Percentiles rank a stretch among this genome's conserved stretches.
Evolutionary conservation across 53 echinoderm and acorn worm genomes (phyloP).

Genomic region (Astropecten irregularis): DNA sequence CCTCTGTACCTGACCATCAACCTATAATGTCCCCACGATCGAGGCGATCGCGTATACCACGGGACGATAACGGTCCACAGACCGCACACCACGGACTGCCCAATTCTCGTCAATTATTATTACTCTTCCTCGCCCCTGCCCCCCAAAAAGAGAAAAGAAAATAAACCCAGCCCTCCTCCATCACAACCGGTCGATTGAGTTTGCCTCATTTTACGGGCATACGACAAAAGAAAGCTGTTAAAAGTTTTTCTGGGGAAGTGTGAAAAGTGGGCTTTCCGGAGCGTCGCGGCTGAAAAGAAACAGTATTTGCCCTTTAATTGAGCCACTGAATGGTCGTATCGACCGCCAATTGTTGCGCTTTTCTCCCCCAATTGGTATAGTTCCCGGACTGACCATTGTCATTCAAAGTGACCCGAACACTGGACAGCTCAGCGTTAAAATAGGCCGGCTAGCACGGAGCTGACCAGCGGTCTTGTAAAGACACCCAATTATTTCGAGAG

Average conservation of each 20-base stretch:
- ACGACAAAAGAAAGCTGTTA: constrained; percentile 56
- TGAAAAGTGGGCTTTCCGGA: constrained; percentile 58
- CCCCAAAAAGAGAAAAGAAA: too few relatives aligned
- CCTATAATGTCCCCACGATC: not conserved
- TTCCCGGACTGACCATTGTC: constrained; percentile 1
- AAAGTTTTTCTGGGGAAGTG: constrained; percentile 53
- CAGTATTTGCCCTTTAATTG: constrained; percentile 50
- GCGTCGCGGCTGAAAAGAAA: not conserved
- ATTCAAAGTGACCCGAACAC: not conserved
- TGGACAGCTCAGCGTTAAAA: not conserved
- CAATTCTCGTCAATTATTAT: not conserved
- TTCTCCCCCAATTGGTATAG: constrained; percentile 5
- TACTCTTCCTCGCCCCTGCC: not conserved
- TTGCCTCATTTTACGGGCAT: constrained; percentile 21
- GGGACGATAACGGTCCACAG: not conserved
- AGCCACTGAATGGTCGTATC: constrained; percentile 30
- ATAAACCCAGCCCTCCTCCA: not conserved
- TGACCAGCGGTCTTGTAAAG: not conserved
- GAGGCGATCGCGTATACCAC: not conserved
- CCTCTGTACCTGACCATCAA: not conserved
- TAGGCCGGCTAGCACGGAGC: not conserved
- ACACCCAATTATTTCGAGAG: constrained; percentile 33
- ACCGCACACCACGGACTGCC: constrained; percentile 24
- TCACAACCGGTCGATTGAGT: not conserved
- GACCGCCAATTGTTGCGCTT: constrained; percentile 58